Conservation (phyloP, 2,888 invertebrate species). For the Gymnocheta viridis region DNA sequence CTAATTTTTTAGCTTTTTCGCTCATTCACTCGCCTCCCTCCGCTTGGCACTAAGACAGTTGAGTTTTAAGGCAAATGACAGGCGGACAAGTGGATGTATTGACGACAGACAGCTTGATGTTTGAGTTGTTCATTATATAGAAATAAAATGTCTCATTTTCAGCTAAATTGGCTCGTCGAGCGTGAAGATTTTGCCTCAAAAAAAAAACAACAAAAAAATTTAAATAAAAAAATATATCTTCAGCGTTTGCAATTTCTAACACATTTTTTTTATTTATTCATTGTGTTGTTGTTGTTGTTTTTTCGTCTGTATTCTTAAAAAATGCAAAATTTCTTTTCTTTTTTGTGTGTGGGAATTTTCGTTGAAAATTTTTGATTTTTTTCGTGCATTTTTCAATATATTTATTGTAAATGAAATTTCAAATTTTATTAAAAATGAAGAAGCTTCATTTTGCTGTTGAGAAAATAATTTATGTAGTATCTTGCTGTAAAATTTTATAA, state of each 20-base stretch:
- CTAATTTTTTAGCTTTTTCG: not conserved
- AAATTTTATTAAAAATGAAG: conserved; percentile 40
- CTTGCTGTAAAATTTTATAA: conserved; percentile 34
- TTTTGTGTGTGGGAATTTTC: conserved; percentile 44
- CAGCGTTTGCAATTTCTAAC: conserved; percentile 59
- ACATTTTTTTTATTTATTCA: conserved; percentile 44
- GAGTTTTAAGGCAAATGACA: conserved; percentile 59
- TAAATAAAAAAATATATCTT: conserved; percentile 29
- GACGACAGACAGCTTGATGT: conserved; percentile 60
- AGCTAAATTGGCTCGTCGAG: conserved; percentile 66
- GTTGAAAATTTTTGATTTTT: not conserved
- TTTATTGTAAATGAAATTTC: conserved; percentile 28
- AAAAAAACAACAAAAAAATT: no score
- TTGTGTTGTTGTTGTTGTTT: conserved; percentile 6
- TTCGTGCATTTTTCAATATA: conserved; percentile 38
- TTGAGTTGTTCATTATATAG: conserved; percentile 39
- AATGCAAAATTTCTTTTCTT: conserved; percentile 23
- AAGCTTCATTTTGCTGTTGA: conserved; percentile 29
- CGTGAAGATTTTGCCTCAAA: conserved; percentile 55
- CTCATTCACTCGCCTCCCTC: not conserved
- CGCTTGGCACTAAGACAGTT: conserved; percentile 36
- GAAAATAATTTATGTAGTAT: conserved; percentile 44
- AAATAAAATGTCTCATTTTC: conserved; percentile 65
- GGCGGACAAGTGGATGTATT: conserved; percentile 62
- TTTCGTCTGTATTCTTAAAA: not conserved